Evolutionary conservation across 2,113 vertebrate genomes (phyloP).

Genomic region (Odocoileus virginianus): DNA sequence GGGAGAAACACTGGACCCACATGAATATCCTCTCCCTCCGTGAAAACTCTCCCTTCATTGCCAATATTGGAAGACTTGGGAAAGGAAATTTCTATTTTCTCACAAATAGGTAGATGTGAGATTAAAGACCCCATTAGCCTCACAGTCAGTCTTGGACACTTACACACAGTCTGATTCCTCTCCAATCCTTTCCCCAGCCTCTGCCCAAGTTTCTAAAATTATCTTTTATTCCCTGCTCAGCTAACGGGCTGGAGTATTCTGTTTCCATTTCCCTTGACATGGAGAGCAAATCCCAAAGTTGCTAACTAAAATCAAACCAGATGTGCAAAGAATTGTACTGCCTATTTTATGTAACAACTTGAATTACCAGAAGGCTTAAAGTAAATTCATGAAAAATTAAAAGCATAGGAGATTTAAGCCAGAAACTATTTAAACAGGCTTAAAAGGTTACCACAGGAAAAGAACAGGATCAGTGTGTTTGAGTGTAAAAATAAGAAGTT

Average conservation of each 20-base stretch:
- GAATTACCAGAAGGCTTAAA: conserved; percentile 43
- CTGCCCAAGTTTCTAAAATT: background rate
- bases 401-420: conserved; percentile 46
- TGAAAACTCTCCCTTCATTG: background rate
- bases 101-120: background rate
- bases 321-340: conserved; percentile 42
- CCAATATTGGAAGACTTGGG: background rate
- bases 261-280: background rate
- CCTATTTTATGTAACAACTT: conserved; percentile 49
- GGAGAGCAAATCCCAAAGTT: background rate
- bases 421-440: conserved; percentile 47
- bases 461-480: conserved; percentile 23
- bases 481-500: conserved; percentile 29
- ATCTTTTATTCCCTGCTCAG: background rate
- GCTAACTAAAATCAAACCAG: conserved; percentile 6
- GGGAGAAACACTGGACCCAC: background rate
- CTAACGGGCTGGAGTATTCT: background rate
- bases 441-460: conserved; percentile 45
- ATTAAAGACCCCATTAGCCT: background rate
- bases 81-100: background rate
- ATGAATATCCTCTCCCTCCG: background rate
- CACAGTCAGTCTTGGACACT: background rate
- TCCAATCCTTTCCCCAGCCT: background rate
- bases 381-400: conserved; percentile 49
- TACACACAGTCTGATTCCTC: background rate